Base-by-base conservation (phyloP, 23 tunicate species). In the Oikopleura vanhoeffeni region DNA sequence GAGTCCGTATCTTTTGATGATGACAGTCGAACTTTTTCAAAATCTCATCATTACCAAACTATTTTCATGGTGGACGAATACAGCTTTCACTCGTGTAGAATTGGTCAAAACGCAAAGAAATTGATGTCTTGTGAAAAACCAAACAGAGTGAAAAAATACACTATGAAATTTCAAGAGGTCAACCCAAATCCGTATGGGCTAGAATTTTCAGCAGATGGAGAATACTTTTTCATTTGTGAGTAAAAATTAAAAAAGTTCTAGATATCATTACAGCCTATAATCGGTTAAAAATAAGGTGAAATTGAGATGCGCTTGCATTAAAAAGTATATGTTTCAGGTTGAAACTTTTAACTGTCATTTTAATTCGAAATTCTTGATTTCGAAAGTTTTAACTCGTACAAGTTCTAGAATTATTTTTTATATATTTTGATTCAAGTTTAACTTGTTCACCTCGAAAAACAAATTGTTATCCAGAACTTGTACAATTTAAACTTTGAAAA, bases 61-160 rank as follows among this genome's bases (percentile, higher is more conserved):
- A 71, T 71, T 30, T 71, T 18, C 79, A 71, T 71, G 79, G 79
- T 71, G 36, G 79, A 71, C 79, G 79, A 71, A 32, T 33, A 71
- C 27, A 71, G 79, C 79, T 71, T 24, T 30, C 27, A 71, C 32
- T 71, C 38, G 2, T 71, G 79, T 30, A 33, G 60, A 49, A 8
- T 49, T 49, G 60, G 79, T 30, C 24, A 8, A 49, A 30, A 71
- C 79, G 27, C 35, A 18, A 3, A 4, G 32, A 71, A 30, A 3
- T 18, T 71, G 4, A 71, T 71, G 79, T 13, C 79, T 2, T 71
- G 79, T 32, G 27, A 18, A 13, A 33, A 71, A 32, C 79, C 79
- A 3, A 4, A 18, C 38, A 28, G 79, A 71, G 79, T 13, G 34
- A 71, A 71, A 38, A 71, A 71, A 71, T 71, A 18, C 79, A 71